These are phyloP conservation scores for Notothenia coriiceps DNA, from an alignment of 2,113 vertebrate species.

Conservation along the genomic window DNA sequence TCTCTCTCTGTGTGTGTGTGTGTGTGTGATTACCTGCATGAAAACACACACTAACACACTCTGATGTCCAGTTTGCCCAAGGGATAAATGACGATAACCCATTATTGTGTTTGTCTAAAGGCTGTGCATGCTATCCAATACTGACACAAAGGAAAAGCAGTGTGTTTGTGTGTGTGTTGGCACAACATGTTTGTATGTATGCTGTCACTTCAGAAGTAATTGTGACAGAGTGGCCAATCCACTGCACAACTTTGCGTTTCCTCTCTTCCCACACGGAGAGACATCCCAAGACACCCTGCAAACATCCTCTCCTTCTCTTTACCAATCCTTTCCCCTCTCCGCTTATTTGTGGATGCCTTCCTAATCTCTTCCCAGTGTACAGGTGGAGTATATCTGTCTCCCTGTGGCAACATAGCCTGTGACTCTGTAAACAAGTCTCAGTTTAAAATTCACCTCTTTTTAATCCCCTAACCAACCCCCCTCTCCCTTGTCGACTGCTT, in stretches of 20 bases:
- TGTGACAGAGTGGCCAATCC: constrained; percentile 40
- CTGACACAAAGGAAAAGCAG: constrained; percentile 34
- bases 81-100: constrained; percentile 62
- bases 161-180: constrained; percentile 11
- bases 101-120: constrained; percentile 61
- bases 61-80: constrained; percentile 57
- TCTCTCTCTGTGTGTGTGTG: no score
- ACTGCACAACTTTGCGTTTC: constrained; percentile 22
- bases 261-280: neutral
- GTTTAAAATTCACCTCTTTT: constrained; percentile 78
- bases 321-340: constrained; percentile 3
- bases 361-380: constrained; percentile 68
- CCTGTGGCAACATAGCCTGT: constrained; percentile 63
- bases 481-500: constrained; percentile 39
- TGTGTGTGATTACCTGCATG: constrained; percentile 20
- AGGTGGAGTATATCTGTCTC: constrained; percentile 72
- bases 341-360: constrained; percentile 49
- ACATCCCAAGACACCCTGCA: neutral
- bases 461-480: constrained; percentile 53
- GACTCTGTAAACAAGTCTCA: constrained; percentile 78
- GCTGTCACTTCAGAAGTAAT: constrained; percentile 57
- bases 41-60: constrained; percentile 43
- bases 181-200: constrained; percentile 35
- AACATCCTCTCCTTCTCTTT: constrained; percentile 32
- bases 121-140: constrained; percentile 43